Percentiles rank a stretch among this genome's conserved stretches.
These are phyloP conservation scores for Microtus ochrogaster DNA, from an alignment of 2,113 vertebrate species.

Conservation along the genomic window DNA sequence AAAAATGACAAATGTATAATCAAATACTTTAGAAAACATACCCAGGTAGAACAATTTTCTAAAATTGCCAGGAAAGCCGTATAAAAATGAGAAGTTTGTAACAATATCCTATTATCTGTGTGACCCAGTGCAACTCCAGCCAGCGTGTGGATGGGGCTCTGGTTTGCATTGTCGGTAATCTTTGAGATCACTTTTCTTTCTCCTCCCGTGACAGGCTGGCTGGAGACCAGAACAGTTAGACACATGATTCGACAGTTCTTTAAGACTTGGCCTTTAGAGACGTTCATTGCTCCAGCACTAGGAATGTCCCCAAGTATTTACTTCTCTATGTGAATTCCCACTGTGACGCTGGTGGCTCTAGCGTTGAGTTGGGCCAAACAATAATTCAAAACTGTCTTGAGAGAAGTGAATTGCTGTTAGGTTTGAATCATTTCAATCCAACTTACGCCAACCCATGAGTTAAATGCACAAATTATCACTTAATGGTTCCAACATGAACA, in stretches of 20 bases:
- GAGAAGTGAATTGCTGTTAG: slow-evolving; percentile 58
- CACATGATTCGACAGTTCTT: slow-evolving; percentile 64
- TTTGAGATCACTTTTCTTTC: slow-evolving; percentile 28
- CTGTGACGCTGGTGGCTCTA: slow-evolving; percentile 35
- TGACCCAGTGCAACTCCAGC: slow-evolving; percentile 34
- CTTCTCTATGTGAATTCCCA: slow-evolving; percentile 62
- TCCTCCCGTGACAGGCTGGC: background rate
- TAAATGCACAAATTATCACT: slow-evolving; percentile 62
- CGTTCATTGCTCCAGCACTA: slow-evolving; percentile 40
- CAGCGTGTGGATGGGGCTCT: background rate
- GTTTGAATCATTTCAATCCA: slow-evolving; percentile 35
- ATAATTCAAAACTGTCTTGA: slow-evolving; percentile 68
- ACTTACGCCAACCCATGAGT: slow-evolving; percentile 8
- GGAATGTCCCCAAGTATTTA: slow-evolving; percentile 63
- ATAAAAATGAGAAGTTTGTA: background rate
- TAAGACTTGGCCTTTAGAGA: slow-evolving; percentile 59
- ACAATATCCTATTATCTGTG: background rate
- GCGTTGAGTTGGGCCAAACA: slow-evolving; percentile 17
- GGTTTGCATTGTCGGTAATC: background rate
- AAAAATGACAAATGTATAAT: slow-evolving; percentile 15
- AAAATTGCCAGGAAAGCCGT: slow-evolving; percentile 19
- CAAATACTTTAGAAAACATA: slow-evolving; percentile 47
- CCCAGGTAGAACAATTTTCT: background rate
- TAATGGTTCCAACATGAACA: slow-evolving; percentile 48
- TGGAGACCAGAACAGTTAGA: slow-evolving; percentile 63